phyloP scores from a whole-genome alignment of 2,888 invertebrate species.

The Timandra comae region DNA sequence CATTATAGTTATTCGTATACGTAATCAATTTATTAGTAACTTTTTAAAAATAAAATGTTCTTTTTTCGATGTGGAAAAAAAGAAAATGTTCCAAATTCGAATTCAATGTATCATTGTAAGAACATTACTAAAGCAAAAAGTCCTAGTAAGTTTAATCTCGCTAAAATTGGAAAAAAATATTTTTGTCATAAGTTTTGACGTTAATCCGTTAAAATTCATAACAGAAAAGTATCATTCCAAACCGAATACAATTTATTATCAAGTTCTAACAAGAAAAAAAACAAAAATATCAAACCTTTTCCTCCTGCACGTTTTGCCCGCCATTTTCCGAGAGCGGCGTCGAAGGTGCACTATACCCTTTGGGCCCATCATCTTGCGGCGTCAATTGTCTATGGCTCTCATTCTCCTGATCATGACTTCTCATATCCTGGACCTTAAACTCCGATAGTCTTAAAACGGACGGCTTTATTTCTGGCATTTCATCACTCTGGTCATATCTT shows the following conservation, averaged over 20 bases:
- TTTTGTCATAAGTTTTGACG: no score
- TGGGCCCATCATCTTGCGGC: slow-evolving; percentile 66
- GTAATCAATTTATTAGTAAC: no score
- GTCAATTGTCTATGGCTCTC: slow-evolving; percentile 65
- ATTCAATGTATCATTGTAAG: no score
- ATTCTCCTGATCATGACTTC: slow-evolving; percentile 66
- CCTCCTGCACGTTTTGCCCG: slow-evolving; percentile 65
- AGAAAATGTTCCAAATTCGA: no score
- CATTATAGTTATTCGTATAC: no score
- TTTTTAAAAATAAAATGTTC: no score
- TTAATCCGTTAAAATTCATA: no score
- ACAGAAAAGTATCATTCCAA: background rate
- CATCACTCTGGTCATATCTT: slow-evolving; percentile 70
- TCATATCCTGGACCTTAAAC: slow-evolving; percentile 69
- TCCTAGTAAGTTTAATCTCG: no score
- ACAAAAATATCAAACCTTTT: slow-evolving; percentile 53
- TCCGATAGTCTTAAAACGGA: slow-evolving; percentile 70
- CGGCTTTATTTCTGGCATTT: slow-evolving; percentile 70
- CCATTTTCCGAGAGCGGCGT: slow-evolving; percentile 72
- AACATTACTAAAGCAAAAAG: no score
- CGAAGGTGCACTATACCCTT: slow-evolving; percentile 72
- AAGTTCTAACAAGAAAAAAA: slow-evolving; percentile 8
- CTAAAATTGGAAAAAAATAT: no score
- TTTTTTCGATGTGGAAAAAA: no score
- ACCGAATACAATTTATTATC: background rate